A percentile compares a stretch with the other conserved stretches of the same genome.
These are phyloP conservation scores for Chrosomus eos DNA, from an alignment of 2,797 vertebrate genomes.

Conservation along the genomic window DNA sequence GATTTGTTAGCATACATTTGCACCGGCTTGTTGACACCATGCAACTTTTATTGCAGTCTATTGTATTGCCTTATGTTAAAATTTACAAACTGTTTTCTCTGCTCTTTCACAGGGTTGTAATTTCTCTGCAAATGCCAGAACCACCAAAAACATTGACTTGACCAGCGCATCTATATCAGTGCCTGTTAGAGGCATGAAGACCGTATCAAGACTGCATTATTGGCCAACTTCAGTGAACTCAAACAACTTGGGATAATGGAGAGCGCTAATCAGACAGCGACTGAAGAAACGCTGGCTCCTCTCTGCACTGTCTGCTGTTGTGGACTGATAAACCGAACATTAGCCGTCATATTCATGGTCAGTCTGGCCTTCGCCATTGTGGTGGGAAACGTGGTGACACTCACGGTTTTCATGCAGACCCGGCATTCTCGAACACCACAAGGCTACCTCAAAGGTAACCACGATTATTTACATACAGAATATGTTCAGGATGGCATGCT, in stretches of 20 bases:
- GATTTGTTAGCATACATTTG: background rate
- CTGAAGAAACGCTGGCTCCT: constrained; percentile 65
- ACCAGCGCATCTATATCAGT: constrained; percentile 32
- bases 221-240: constrained; percentile 64
- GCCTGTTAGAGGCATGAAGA: constrained; percentile 40
- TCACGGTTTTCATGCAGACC: constrained; percentile 81
- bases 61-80: constrained; percentile 4
- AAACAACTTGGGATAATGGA: constrained; percentile 62
- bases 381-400: constrained; percentile 82
- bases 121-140: constrained; percentile 57
- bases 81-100: constrained; percentile 14
- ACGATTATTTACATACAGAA: background rate
- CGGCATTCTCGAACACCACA: constrained; percentile 81
- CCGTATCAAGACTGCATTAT: constrained; percentile 69
- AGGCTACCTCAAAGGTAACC: constrained; percentile 83
- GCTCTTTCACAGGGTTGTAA: constrained; percentile 59
- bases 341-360: constrained; percentile 80
- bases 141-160: constrained; percentile 49
- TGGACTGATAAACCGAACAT: constrained; percentile 72
- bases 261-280: constrained; percentile 67
- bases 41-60: background rate
- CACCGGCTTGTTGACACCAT: background rate
- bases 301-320: constrained; percentile 78
- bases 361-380: constrained; percentile 79
- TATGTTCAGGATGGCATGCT: background rate